Base-by-base conservation (phyloP, 2,797 vertebrate species). In the Amphiprion clarkii region DNA sequence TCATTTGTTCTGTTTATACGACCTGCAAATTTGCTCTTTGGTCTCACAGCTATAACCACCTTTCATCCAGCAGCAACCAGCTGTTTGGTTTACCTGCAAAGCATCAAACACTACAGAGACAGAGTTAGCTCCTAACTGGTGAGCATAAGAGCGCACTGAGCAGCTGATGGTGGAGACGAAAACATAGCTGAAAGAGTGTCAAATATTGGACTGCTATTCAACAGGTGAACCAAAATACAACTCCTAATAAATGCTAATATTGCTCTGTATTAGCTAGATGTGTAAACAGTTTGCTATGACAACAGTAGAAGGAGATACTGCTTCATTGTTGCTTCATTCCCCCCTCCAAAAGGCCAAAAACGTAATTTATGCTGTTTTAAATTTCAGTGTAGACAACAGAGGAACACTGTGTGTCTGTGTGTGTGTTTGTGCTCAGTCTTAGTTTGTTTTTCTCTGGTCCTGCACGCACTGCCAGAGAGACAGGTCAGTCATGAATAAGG, bases 401-500 rank as follows among this genome's bases (percentile, higher is more conserved):
- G 1, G 53, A n/a, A 3, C 27, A 65, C 60, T 60, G 57, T n/a
- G 16, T 29, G 4, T 58, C 4, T 2, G 5, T 60, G 0, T 69
- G 19, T 46, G 29, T 46, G 62, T 70, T 67, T 72, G 31, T 46
- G 36, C 17, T 17, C 11, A 19, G 7, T 51, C 10, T 49, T 31
- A 46, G 63, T 71, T 71, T 83, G 81, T 89, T 86, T 83, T 80
- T 71, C 74, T 82, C 57, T 51, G 16, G 3, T 46, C 31, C 17
- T 52, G 51, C 59, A 49, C 46, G 4, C 53, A 63, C 49, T 21
- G 33, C 61, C 29, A 16, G 71, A 81, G 53, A 76, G 65, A 74
- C 76, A 63, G 75, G 79, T 84, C 86, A 76, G 33, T 72, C 74
- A 75, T 90, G 88, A 92, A 90, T 89, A 78, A 83, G 60, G 51